Base-by-base conservation (phyloP, 2,888 invertebrate species). In the Diplolepis rosae region DNA sequence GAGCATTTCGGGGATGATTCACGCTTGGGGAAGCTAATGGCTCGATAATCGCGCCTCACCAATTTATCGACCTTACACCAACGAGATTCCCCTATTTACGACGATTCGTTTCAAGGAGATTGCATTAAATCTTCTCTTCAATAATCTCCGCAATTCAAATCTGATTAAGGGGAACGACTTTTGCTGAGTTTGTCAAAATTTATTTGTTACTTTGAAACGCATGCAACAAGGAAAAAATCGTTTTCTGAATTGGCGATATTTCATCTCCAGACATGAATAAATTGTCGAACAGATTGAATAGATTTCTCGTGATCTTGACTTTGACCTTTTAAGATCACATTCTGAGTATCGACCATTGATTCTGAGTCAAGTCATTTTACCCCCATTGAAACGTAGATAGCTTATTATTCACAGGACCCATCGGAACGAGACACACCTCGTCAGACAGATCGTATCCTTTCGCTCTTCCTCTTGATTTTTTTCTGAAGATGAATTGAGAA, bases 11-110 rank as follows among this genome's bases (percentile, higher is more conserved):
- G 70, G 70, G 65, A 71, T 71, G 71, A 71, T 71, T 71, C 67
- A 71, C 67, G 67, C 48, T 51, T 61, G 45, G 71, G 67, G 61
- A 51, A 51, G 22, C 61, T 71, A 71, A 71, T 71, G 71, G 71
- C 39, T 51, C 71, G 71, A 71, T 71, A 71, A 71, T 71, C 71
- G 71, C 61, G 67, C 71, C 51, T 71, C 71, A 67, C 67, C 51
- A 71, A 67, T 67, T 71, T 71, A 71, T 71, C 71, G 71, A 71
- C 71, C 48, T 70, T 61, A 61, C 70, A 61, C 65, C 67, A 67
- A 65, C 67, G 67, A 71, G 61, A 65, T 71, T 71, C 67, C 39
- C 61, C 61, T 50, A 71, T 71, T 71, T 71, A 71, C 71, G 71
- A 68, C 51, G 30, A 66, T 66, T 51, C 67, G 65, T 65, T 71